Conservation (phyloP, 2,113 vertebrate species). For the Halcyon senegalensis region DNA sequence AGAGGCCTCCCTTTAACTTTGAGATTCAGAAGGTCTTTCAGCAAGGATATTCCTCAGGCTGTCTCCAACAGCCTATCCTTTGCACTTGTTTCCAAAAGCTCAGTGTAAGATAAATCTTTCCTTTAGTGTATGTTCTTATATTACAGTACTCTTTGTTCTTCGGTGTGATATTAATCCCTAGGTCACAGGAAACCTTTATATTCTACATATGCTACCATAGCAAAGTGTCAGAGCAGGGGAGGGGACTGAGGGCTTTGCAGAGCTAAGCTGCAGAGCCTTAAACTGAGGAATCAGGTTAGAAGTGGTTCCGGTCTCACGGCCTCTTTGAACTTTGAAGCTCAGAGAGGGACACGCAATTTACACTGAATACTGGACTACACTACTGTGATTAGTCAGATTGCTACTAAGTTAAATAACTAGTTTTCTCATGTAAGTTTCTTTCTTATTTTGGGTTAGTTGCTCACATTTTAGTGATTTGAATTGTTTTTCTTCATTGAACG, state of each 20-base stretch:
- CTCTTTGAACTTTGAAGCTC: neutral
- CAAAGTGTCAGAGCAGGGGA: neutral
- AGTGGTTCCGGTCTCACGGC: neutral
- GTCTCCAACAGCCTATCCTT: neutral
- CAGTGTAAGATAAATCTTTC: neutral
- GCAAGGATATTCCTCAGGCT: neutral
- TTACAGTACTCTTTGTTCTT: neutral
- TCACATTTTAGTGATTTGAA: neutral
- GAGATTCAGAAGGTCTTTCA: neutral
- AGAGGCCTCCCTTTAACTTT: neutral
- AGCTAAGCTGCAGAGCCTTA: neutral
- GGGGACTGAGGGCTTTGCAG: neutral
- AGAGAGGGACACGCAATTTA: neutral
- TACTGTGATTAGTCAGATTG: slow-evolving; percentile 1
- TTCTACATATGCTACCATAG: neutral
- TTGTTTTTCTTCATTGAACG: neutral
- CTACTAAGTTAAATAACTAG: slow-evolving; percentile 11
- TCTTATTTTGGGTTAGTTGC: neutral
- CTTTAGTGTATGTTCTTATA: neutral
- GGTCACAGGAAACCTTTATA: neutral
- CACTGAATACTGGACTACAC: neutral
- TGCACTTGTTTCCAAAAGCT: neutral
- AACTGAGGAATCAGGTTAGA: neutral
- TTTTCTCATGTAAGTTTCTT: neutral
- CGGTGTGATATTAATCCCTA: neutral